These are phyloP conservation scores for Drosophila testacea DNA, from an alignment of 2,888 invertebrate genomes.

Conservation along the genomic window DNA sequence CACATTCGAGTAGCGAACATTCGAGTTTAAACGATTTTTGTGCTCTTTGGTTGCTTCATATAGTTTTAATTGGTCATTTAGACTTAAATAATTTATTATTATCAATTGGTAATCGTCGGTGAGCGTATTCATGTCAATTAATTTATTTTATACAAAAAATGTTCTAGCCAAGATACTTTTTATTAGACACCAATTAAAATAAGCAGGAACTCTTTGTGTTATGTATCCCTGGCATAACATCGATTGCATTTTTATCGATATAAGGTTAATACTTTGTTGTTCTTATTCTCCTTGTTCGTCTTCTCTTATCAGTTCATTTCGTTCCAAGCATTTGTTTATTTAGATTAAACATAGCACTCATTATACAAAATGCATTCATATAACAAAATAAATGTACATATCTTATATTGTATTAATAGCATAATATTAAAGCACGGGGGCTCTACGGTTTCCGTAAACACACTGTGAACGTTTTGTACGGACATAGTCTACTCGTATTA, in stretches of 20 bases:
- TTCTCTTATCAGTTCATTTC: slow-evolving; percentile 56
- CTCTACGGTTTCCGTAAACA: no score
- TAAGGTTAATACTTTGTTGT: slow-evolving; percentile 37
- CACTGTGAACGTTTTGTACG: no score
- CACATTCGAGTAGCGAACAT: slow-evolving; percentile 20
- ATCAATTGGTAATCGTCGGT: slow-evolving; percentile 39
- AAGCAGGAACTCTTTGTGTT: not conserved
- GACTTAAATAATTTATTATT: slow-evolving; percentile 22
- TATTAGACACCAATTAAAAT: not conserved
- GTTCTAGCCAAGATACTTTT: not conserved
- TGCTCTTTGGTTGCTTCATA: slow-evolving; percentile 23
- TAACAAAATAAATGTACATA: no score
- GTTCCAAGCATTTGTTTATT: slow-evolving; percentile 46
- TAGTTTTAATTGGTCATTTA: slow-evolving; percentile 30
- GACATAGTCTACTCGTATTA: no score
- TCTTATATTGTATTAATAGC: no score
- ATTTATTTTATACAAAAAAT: not conserved
- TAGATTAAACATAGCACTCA: slow-evolving; percentile 20
- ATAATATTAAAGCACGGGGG: no score
- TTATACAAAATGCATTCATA: no score
- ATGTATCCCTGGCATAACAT: slow-evolving; percentile 21
- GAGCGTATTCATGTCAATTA: slow-evolving; percentile 6
- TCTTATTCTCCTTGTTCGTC: slow-evolving; percentile 46
- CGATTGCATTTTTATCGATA: slow-evolving; percentile 15
- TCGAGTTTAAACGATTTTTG: not conserved